Evolutionary conservation across 2,797 vertebrate species (phyloP), one percentile per base, ranked within the genome.

Genomic region (Etheostoma nigrum): DNA sequence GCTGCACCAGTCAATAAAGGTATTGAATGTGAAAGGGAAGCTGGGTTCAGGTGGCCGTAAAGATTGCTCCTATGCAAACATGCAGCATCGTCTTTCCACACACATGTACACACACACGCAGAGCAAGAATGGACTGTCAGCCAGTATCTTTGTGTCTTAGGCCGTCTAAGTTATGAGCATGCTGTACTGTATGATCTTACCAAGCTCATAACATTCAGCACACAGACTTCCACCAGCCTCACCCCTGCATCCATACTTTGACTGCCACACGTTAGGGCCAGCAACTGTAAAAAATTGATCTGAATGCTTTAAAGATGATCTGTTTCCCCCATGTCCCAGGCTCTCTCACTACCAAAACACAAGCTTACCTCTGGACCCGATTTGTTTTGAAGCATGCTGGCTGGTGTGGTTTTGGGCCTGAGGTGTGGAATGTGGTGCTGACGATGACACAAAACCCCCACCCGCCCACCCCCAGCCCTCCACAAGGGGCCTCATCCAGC

Each of bases 401-500:
- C 86, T 49, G 54, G 66, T 78, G 78, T 51, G 77, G 84, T 82
- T 83, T 69, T 78, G 82, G 84, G 80, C 33, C 64, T 48, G 81
- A 85, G 88, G 81, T 86, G 88, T 83, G 88, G 89, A 92, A 93
- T 91, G 90, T 6, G 69, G 72, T 62, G 71, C 85, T 83, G 81
- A 88, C 74, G 81, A 89, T 86, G 82, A 87, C 85, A 87, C 74
- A 53, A 21, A 6, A 58, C 66, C 66, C 11, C 67, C 42, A 59
- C 23, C 18, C 23, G 13, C 16, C 44, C 0, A 44, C 73, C 44
- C 3, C 67, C 57, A 15, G 53, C 55, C 59, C 71, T 86, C 48
- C 57, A 67, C 77, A 60, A 81, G 71, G 80, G 89, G 87, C 88
- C 89, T 89, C 89, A 67, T 92, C 87, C 88, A 91, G 91, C 91